Percentiles rank a stretch among this genome's conserved stretches.
Evolutionary conservation across 2,797 vertebrate genomes (phyloP).

Genomic region (Anabacerthia variegaticeps): DNA sequence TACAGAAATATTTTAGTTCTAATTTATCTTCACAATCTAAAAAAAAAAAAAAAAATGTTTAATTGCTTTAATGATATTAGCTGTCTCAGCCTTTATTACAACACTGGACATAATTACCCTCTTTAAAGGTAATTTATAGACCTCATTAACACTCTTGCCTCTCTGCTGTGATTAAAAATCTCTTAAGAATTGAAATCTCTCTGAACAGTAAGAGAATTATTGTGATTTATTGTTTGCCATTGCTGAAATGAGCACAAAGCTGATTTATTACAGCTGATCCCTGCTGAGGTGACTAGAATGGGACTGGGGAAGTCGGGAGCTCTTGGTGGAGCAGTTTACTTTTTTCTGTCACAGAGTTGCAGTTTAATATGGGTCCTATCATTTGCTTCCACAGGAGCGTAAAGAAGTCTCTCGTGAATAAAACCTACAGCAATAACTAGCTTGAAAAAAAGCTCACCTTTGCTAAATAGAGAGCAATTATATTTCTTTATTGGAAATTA

Average conservation of each 20-base stretch:
- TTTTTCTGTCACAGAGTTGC: not conserved
- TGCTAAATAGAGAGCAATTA: constrained; percentile 21
- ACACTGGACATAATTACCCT: constrained; percentile 66
- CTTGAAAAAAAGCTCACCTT: not conserved
- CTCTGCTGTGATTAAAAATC: constrained; percentile 69
- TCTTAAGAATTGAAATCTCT: constrained; percentile 62
- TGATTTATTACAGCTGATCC: constrained; percentile 27
- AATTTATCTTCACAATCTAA: constrained; percentile 59
- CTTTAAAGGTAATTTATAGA: constrained; percentile 74
- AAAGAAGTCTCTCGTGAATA: constrained; percentile 1
- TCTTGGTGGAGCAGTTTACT: constrained; percentile 18
- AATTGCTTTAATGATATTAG: constrained; percentile 73
- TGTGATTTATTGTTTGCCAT: constrained; percentile 50
- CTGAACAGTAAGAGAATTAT: constrained; percentile 40
- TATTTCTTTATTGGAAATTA: constrained; percentile 13
- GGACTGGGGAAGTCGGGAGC: not conserved
- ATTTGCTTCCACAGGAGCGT: not conserved
- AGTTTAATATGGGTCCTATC: constrained; percentile 42
- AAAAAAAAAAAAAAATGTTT: constrained; percentile 57
- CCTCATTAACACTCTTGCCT: constrained; percentile 68
- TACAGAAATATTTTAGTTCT: constrained; percentile 67
- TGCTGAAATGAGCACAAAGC: constrained; percentile 1
- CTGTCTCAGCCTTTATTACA: constrained; percentile 69
- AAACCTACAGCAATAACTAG: not conserved
- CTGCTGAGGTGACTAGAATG: constrained; percentile 20